Evolutionary conservation across 2,888 invertebrate genomes (phyloP), one percentile per base, ranked within the genome.

Genomic region (Rosalia funebris): DNA sequence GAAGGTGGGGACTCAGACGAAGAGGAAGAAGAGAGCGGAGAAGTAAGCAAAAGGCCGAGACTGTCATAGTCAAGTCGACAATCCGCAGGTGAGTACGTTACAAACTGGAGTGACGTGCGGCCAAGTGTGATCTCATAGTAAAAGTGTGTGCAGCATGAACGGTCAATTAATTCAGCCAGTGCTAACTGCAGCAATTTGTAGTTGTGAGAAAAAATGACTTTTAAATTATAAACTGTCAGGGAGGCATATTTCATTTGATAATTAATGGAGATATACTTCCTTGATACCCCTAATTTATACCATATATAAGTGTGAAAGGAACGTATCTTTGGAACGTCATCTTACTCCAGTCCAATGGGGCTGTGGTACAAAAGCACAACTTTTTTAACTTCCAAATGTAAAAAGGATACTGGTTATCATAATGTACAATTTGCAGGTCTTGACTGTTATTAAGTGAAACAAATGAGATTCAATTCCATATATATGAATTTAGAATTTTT

Each of bases 1-100:
- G 97, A 98, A 80, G 97, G 95, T 57, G 97, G 95, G 55, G 97
- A 98, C 83, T 97, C 96, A 0, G 97, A 98, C 76, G 97, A 97
- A 76, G 95, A 95, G 60, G 95, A 95, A 62, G 93, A 93, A 65
- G 89, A 90, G 65, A 82, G 83, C 34, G 85, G 85, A 52, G 83
- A 84, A 72, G 77, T 82, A 63, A 76, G 83, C 65, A 92, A 92
- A 82, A 85, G 91, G 78, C 89, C 91, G 79, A 87, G 91, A 67
- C 86, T 91, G 74, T 89, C 90, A 87, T 91, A 91, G 89, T 87
- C 82, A 44, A 65, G 47, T 61, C 53, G 60, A 62, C 63, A 57
- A 63, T 65, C 64, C 61, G 64, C 65, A 68, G 74, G 73, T 73
- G 68, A 73, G 73, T 74, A 67, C 71, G 68, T 62, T 70, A 76